Evolutionary conservation across 2,797 vertebrate genomes (phyloP), one percentile per base, ranked within the genome.

Genomic region (Chloroceryle inda): DNA sequence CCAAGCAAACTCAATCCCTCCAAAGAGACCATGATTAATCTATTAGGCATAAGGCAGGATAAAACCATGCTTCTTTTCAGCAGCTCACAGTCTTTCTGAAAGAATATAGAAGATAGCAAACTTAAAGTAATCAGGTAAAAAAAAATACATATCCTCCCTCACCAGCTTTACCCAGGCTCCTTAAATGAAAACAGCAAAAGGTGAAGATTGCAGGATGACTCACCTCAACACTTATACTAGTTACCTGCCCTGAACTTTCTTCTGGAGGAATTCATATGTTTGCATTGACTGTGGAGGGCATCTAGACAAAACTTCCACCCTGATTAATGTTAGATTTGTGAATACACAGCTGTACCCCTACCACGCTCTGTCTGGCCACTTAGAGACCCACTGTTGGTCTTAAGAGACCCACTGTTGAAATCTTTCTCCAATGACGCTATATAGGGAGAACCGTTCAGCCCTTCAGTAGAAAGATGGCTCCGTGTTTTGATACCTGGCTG

Each of bases 391-490:
- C 9, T 27, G 49, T 17, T 27, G 15, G 26, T 50, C 49, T 52
- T 23, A 33, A 37, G 10, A 77, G 29, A 52, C 5, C 6, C 7
- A 4, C 59, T 33, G 21, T 4, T 37, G 18, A 59, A 50, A 8
- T 31, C 9, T 42, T 49, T 73, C 45, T 62, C 35, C 33, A 26
- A 1, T 6, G 11, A 16, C n/a, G 10, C 10, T 42, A 13, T 4
- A 26, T 9, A 72, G 11, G 4, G 19, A 71, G 26, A 75, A 37
- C 2, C 1, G 55, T 52, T 68, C 5, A 23, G 31, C 9, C 9
- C 6, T 88, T 64, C 15, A 35, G 1, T 9, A 13, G 1, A 10
- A 45, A 47, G 2, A 3, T 4, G 2, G 2, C 3, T 44, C 58
- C 58, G 6, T 58, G 22, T 44, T 67, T 80, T 67, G 13, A 21